Evolutionary conservation across 1,140 invertebrate species (phyloP).

Genomic region (Danaus melanippus): DNA sequence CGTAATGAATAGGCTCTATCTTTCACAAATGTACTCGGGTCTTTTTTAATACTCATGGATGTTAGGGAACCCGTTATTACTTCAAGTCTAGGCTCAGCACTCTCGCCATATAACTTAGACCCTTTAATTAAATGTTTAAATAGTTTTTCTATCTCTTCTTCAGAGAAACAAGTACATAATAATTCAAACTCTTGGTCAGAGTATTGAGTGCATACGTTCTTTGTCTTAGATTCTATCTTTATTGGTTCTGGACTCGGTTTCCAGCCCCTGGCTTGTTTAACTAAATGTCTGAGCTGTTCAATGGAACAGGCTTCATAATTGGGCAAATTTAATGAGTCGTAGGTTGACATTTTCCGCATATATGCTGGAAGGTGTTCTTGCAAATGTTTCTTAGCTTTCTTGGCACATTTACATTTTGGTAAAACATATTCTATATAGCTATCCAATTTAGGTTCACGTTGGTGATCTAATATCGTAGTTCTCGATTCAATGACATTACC

Average conservation of each 20-base stretch:
- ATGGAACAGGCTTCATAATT: constrained; percentile 46
- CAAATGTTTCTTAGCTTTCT: constrained; percentile 46
- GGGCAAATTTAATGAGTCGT: constrained; percentile 35
- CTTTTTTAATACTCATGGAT: constrained; percentile 21
- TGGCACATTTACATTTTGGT: constrained; percentile 41
- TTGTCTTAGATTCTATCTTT: constrained; percentile 28
- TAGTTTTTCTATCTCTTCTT: constrained; percentile 33
- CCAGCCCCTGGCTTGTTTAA: constrained; percentile 30
- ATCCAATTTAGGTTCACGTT: constrained; percentile 52
- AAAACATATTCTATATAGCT: constrained; percentile 43
- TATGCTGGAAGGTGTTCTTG: constrained; percentile 49
- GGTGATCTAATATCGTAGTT: constrained; percentile 28
- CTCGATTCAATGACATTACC: constrained; percentile 30
- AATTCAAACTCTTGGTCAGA: constrained; percentile 43
- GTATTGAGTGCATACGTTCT: constrained; percentile 39
- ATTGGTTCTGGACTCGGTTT: constrained; percentile 9
- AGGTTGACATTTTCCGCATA: constrained; percentile 50
- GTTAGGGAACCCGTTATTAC: constrained; percentile 32
- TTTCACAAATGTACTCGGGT: constrained; percentile 17
- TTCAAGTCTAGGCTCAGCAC: constrained; percentile 19
- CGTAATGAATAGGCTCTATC: constrained; percentile 31
- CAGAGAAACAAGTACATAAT: constrained; percentile 47
- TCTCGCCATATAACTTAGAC: constrained; percentile 18
- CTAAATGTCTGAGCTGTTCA: constrained; percentile 36
- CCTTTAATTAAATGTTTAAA: constrained; percentile 20